Percentiles rank a stretch among this genome's conserved stretches.
Evolutionary conservation across 2,797 vertebrate genomes (phyloP).

Genomic region (Leptatherina wallacei): DNA sequence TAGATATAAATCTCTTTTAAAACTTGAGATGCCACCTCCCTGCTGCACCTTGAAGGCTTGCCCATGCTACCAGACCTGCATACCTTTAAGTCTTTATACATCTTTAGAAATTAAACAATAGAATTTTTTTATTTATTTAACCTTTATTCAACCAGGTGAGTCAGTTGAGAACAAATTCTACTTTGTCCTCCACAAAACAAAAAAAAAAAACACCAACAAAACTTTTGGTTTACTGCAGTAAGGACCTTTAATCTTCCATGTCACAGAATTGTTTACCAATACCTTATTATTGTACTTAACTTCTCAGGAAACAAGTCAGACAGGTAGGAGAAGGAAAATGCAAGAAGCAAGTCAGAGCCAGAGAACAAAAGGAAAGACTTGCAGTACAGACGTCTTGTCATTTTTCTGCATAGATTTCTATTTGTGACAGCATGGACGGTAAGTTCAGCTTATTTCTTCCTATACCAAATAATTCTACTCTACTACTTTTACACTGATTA

Average conservation of each 20-base stretch:
- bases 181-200: no score
- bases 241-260: background rate
- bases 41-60: background rate
- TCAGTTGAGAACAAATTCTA: no score
- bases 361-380: background rate
- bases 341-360: fast-evolving
- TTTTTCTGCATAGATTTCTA: background rate
- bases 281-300: no score
- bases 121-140: no score
- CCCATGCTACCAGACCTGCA: background rate
- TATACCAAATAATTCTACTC: background rate
- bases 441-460: background rate
- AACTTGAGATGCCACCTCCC: background rate
- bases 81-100: no score
- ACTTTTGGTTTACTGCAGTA: no score
- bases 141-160: no score
- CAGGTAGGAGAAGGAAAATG: background rate
- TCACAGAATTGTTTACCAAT: background rate
- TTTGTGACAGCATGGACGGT: slow-evolving; percentile 6
- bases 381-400: background rate
- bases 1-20: background rate
- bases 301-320: slow-evolving; percentile 15
- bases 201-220: no score
- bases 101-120: background rate
- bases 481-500: background rate